Percentiles rank a stretch among this genome's conserved stretches.
Evolutionary conservation across 1,140 invertebrate genomes (phyloP).

Genomic region (Triops longicaudatus): DNA sequence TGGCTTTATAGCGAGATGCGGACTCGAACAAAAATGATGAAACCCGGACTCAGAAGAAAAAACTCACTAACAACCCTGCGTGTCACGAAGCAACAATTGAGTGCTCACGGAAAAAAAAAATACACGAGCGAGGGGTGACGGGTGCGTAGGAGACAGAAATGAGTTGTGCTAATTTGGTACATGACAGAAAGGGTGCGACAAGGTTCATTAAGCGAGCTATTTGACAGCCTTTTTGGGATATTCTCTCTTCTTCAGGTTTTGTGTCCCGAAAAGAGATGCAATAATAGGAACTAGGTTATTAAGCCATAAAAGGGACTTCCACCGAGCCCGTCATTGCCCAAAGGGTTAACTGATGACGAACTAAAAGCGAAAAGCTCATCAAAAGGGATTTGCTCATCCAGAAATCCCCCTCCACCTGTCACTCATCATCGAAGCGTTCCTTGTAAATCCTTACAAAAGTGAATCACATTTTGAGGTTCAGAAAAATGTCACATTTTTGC

Average conservation of each 20-base stretch:
- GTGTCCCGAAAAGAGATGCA: not conserved
- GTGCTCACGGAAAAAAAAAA: not conserved
- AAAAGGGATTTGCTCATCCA: slow-evolving; percentile 15
- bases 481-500: slow-evolving; percentile 7
- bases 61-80: not conserved
- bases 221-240: not conserved
- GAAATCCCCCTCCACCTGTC: slow-evolving; percentile 10
- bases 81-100: slow-evolving; percentile 15
- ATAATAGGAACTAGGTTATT: not conserved
- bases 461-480: not conserved
- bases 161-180: not conserved
- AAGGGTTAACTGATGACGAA: slow-evolving; percentile 7
- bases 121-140: not conserved
- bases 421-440: not conserved
- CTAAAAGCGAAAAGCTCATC: slow-evolving; percentile 15
- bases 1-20: not conserved
- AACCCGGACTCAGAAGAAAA: not conserved
- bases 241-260: not conserved
- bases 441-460: not conserved
- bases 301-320: not conserved
- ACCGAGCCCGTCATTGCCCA: not conserved
- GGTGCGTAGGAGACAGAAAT: slow-evolving; percentile 7
- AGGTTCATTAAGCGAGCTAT: not conserved
- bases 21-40: not conserved
- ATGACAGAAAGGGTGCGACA: not conserved